Evolutionary conservation across 2,888 invertebrate genomes (phyloP), one percentile per base, ranked within the genome.

Genomic region (Coecobrya sp.): DNA sequence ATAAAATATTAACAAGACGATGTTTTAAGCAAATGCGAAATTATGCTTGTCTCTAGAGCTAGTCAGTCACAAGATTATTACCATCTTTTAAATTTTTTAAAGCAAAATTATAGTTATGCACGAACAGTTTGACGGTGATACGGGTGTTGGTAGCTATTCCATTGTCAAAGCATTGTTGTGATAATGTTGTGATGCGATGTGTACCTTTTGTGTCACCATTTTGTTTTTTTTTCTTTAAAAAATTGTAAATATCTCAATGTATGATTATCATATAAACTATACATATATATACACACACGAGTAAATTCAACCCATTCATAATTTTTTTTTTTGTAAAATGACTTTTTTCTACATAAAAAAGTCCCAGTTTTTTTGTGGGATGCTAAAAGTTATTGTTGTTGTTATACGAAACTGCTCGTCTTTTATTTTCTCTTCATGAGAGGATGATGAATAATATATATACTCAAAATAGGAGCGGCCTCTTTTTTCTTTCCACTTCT

Each of bases 381-480:
- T 62, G 16, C 5, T 68, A 68, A 68, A n/a, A 13, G 30, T 30
- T 68, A 19, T 68, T 68, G 65, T 68, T 68, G 30, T 30, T 68
- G 27, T 68, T 30, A 30, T 68, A 68, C 65, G 27, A 68, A 81
- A 84, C 36, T 42, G 22, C 55, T 82, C 25, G 86, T 86, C 55
- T 49, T 42, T 55, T 30, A 59, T 68, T 86, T 42, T 70, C 19
- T 86, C 19, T 65, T 85, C 27, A 55, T 19, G 49, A 10, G 11
- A 45, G 55, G 55, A 27, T 55, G 27, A 22, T 76, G 76, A 76
- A 76, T 76, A 19, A 7, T 36, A 36, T 36, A 36, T 36, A 36
- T 36, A 36, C 30, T 88, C 65, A 88, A 49, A 89, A 82, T 82
- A 89, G 89, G 89, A 89, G 89, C 89, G 89, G 89, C 59, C 82